These are phyloP conservation scores for Sabatieria punctata DNA, from an alignment of 2,888 invertebrate species.

Conservation along the genomic window DNA sequence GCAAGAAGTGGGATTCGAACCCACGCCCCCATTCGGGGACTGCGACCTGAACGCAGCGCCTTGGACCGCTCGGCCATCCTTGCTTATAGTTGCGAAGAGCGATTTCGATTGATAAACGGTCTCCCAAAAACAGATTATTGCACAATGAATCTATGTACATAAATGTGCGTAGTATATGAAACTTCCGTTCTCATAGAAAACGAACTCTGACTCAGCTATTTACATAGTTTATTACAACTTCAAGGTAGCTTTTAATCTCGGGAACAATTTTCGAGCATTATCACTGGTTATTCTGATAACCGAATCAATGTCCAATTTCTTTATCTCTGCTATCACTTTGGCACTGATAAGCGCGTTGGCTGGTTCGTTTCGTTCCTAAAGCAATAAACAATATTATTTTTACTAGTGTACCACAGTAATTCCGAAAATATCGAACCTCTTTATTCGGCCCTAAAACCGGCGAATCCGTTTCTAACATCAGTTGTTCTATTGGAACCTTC, in stretches of 20 bases:
- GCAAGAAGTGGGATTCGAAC: conserved; percentile 10
- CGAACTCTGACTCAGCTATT: no score
- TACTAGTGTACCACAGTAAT: no score
- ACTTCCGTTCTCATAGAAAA: no score
- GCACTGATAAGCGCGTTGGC: conserved; percentile 27
- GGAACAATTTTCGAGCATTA: conserved; percentile 32
- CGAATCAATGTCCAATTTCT: conserved; percentile 21
- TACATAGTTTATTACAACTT: background rate
- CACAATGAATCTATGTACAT: no score
- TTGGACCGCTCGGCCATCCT: conserved; percentile 53
- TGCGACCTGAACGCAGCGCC: conserved; percentile 59
- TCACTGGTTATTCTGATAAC: conserved; percentile 24
- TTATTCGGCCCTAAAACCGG: conserved; percentile 36
- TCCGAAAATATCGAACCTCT: no score
- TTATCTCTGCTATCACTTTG: conserved; percentile 31
- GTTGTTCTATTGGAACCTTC: conserved; percentile 31
- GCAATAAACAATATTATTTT: no score
- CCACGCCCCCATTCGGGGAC: conserved; percentile 36
- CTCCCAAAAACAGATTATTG: no score
- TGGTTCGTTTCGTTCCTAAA: conserved; percentile 31
- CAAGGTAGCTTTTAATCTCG: conserved; percentile 19
- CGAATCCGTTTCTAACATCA: conserved; percentile 38
- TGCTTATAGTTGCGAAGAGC: no score
- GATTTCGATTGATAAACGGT: no score
- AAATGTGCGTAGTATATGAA: no score